Evolutionary conservation across 2,113 vertebrate species (phyloP), one percentile per base, ranked within the genome.

Genomic region (Mesembrinibis cayennensis): DNA sequence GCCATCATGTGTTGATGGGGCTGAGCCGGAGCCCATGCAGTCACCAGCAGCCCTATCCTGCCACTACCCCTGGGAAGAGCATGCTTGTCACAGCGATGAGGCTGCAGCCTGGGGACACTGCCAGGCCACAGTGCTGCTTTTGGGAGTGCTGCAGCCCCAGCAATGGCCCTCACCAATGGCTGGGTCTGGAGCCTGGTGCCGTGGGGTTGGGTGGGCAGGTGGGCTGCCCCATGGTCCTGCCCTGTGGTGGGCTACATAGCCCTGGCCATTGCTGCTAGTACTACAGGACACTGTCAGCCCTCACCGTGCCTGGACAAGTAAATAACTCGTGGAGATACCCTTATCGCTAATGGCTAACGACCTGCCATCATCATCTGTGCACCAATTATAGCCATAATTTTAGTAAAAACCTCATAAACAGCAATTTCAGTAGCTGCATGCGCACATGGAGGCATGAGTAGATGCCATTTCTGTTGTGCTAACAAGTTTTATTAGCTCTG

Each of bases 381-480:
- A 63, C 13, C 29, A 58, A 3, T 40, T 49, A 14, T 42, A 72
- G 40, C 10, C 42, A 40, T 12, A 53, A 40, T 29, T 71, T 50
- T 30, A 81, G 52, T 76, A 63, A 88, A 84, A 62, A 16, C 16
- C 18, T 50, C 36, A 27, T 32, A 40, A 55, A 22, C 8, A 22
- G 13, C 47, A 52, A 55, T 81, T 66, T 55, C 36, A 34, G 52
- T 56, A 56, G 40, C 25, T 84, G 38, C 29, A 8, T 62, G 42
- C 3, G 1, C 0, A 1, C 11, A 4, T 25, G 13, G 38, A 70
- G 32, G 32, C 45, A 38, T 4, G 12, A 49, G 14, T n/a, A 70
- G 34, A 16, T 77, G 36, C 18, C 7, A 12, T 45, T 66, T 61
- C 36, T 85, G 23, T 77, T 49, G 40, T 45, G 20, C 55, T 79